Evolutionary conservation across 2,888 invertebrate species (phyloP).

Genomic region (Byasa hedistus): DNA sequence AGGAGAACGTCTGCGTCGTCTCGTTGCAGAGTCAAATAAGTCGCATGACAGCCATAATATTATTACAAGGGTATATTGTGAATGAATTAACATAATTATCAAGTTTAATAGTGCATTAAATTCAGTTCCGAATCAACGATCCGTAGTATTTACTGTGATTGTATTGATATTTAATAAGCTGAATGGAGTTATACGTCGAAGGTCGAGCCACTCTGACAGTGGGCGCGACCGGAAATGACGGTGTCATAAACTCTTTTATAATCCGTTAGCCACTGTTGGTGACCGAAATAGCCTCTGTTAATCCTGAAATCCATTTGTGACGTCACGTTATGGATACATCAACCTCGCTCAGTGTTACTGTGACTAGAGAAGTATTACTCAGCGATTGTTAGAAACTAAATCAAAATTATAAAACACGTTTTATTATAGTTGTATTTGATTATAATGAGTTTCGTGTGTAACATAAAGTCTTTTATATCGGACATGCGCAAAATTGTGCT

Average conservation of each 20-base stretch:
- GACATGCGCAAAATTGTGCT: no score
- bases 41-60: no score
- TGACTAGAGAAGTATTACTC: no score
- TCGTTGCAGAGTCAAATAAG: no score
- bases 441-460: no score
- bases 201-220: background rate
- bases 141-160: constrained; percentile 10
- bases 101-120: constrained; percentile 1
- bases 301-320: constrained; percentile 13
- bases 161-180: constrained; percentile 4
- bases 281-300: constrained; percentile 23
- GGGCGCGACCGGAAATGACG: constrained; percentile 31
- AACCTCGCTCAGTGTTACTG: background rate
- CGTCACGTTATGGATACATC: constrained; percentile 2
- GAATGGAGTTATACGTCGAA: constrained; percentile 19
- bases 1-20: no score
- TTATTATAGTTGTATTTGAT: no score
- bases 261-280: constrained; percentile 19
- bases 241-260: constrained; percentile 34
- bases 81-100: constrained; percentile 10
- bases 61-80: constrained; percentile 3
- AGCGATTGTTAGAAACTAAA: no score
- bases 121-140: constrained; percentile 12
- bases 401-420: no score
- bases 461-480: no score